Conservation (phyloP, 2,113 vertebrate species). For the Atherinomorus stipes region DNA sequence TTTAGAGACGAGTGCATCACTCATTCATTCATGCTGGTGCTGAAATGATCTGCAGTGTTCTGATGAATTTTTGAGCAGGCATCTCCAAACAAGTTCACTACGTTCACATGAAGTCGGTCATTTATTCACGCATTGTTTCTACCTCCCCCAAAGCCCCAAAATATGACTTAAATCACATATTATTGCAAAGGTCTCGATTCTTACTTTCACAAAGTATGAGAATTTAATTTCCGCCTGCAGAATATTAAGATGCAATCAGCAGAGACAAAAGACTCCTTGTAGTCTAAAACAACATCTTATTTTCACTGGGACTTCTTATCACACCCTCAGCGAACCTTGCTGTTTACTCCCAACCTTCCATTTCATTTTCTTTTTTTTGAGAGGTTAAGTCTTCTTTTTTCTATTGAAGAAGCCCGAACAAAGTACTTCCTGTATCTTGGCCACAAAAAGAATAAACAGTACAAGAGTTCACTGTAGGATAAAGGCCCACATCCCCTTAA, state of each 20-base stretch:
- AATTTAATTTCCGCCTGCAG: conserved; percentile 7
- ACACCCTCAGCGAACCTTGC: conserved; percentile 33
- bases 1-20: no score
- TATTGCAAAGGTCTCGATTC: background rate
- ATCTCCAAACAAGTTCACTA: no score
- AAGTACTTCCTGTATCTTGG: conserved; percentile 76
- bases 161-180: background rate
- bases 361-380: conserved; percentile 60
- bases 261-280: conserved; percentile 9
- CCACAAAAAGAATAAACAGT: conserved; percentile 70
- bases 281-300: conserved; percentile 1
- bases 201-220: background rate
- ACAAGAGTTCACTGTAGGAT: conserved; percentile 69
- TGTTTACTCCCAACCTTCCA: conserved; percentile 58
- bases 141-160: background rate
- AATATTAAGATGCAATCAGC: background rate
- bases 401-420: conserved; percentile 61
- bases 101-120: background rate
- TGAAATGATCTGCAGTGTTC: no score
- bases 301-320: conserved; percentile 33
- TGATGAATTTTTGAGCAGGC: no score
- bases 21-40: no score
- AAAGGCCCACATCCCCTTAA: conserved; percentile 62
- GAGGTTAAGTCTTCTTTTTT: conserved; percentile 47
- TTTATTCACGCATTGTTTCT: background rate